These are phyloP conservation scores for Eupleurogrammus muticus DNA, from an alignment of 2,797 vertebrate genomes.

Conservation along the genomic window DNA sequence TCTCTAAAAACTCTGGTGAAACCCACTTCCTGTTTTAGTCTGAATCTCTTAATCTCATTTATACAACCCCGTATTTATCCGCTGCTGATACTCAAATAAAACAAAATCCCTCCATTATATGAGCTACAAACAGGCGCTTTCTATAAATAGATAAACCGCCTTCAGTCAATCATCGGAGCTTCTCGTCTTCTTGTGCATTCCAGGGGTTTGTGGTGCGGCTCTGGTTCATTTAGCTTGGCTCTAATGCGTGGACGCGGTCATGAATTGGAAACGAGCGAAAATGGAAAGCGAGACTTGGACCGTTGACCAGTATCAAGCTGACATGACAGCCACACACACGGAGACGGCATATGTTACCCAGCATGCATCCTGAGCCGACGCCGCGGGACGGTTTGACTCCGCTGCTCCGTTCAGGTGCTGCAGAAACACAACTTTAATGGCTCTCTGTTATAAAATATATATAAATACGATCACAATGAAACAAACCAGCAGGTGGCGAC, in stretches of 20 bases:
- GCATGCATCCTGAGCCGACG: slow-evolving; percentile 55
- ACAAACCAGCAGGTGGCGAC: too few relatives aligned
- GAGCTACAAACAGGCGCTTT: slow-evolving; percentile 16
- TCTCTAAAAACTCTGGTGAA: slow-evolving; percentile 33
- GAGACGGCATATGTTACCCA: slow-evolving; percentile 72
- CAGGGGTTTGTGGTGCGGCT: slow-evolving; percentile 35
- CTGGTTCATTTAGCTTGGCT: slow-evolving; percentile 58
- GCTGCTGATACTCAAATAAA: slow-evolving; percentile 8
- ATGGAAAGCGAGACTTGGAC: slow-evolving; percentile 68
- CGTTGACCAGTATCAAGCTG: slow-evolving; percentile 71
- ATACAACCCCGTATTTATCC: neutral
- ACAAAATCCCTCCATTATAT: neutral
- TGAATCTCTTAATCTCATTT: slow-evolving; percentile 28
- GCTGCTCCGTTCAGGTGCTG: slow-evolving; percentile 25
- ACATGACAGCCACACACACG: slow-evolving; percentile 60
- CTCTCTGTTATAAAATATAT: too few relatives aligned
- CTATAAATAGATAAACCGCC: slow-evolving; percentile 24
- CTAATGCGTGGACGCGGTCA: slow-evolving; percentile 50
- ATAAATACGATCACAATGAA: too few relatives aligned
- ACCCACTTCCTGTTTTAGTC: slow-evolving; percentile 17
- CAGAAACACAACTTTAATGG: too few relatives aligned
- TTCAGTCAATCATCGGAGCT: slow-evolving; percentile 49
- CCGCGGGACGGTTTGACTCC: slow-evolving; percentile 47
- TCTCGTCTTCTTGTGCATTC: slow-evolving; percentile 49
- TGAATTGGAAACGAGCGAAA: slow-evolving; percentile 70